These are phyloP conservation scores for Drosophila kurseongensis DNA, from an alignment of 1,140 invertebrate genomes.

Conservation along the genomic window DNA sequence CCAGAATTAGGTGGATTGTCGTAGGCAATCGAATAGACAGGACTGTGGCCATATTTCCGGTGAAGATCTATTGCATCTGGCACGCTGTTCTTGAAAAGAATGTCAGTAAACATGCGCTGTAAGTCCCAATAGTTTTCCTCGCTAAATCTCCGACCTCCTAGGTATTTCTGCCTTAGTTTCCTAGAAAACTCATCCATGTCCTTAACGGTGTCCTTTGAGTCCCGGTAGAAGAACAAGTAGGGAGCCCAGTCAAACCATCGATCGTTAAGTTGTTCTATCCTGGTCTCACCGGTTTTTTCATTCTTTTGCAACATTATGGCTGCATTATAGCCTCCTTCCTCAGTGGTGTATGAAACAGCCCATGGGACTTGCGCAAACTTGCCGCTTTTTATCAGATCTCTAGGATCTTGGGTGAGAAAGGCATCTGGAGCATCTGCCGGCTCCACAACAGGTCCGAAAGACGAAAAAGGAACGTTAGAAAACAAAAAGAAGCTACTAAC, in stretches of 20 bases:
- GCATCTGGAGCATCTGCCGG: conserved; percentile 55
- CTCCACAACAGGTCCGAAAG: conserved; percentile 87
- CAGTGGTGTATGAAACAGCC: conserved; percentile 85
- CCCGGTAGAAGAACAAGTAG: conserved; percentile 52
- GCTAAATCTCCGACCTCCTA: conserved; percentile 43
- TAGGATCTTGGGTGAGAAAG: conserved; percentile 85
- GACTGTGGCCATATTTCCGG: conserved; percentile 23
- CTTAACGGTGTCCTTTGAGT: conserved; percentile 17
- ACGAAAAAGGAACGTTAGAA: conserved; percentile 86
- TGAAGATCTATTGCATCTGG: conserved; percentile 43
- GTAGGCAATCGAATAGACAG: conserved; percentile 58
- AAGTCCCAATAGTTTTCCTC: conserved; percentile 52
- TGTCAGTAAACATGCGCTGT: conserved; percentile 60
- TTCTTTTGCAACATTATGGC: conserved; percentile 59
- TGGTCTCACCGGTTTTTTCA: conserved; percentile 4
- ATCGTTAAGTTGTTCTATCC: conserved; percentile 45
- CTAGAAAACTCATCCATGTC: conserved; percentile 43
- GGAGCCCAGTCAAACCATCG: conserved; percentile 57
- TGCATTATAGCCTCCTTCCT: conserved; percentile 86
- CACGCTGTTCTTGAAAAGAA: conserved; percentile 57
- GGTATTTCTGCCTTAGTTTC: conserved; percentile 34
- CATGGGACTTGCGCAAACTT: conserved; percentile 85
- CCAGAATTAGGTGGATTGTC: conserved; percentile 49
- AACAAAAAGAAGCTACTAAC: conserved; percentile 74
- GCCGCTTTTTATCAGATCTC: conserved; percentile 85